phyloP scores from a whole-genome alignment of 2,888 invertebrate species.

The Chloroclysta siterata region DNA sequence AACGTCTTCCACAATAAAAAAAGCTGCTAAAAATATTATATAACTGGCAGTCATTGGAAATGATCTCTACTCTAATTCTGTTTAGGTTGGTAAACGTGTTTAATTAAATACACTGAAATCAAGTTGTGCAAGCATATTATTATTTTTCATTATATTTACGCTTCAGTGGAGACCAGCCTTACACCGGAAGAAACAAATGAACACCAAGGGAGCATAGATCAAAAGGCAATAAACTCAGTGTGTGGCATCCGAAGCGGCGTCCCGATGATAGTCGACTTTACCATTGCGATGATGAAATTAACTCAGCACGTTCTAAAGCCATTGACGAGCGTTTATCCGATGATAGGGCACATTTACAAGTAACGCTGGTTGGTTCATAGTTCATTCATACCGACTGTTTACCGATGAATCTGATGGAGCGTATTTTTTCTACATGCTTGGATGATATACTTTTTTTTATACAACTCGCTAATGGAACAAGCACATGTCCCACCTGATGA shows the following conservation, averaged over 20 bases:
- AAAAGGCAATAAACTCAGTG: constrained; percentile 43
- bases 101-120: no score
- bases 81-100: no score
- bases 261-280: constrained; percentile 48
- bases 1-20: no score
- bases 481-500: no score
- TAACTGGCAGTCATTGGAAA: no score
- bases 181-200: constrained; percentile 34
- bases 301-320: constrained; percentile 57
- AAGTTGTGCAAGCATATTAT: background rate
- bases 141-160: background rate
- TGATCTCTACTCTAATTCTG: no score
- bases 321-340: constrained; percentile 65
- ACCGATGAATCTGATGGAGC: background rate
- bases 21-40: no score
- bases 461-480: no score
- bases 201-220: constrained; percentile 28
- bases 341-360: constrained; percentile 18
- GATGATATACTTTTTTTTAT: no score
- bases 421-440: background rate
- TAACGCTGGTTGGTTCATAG: constrained; percentile 5
- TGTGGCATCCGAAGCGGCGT: constrained; percentile 40
- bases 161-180: background rate
- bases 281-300: constrained; percentile 54
- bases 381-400: background rate